Conservation (phyloP, 53 echinoderm and acorn worm species). For the Pentamera pediparva region DNA sequence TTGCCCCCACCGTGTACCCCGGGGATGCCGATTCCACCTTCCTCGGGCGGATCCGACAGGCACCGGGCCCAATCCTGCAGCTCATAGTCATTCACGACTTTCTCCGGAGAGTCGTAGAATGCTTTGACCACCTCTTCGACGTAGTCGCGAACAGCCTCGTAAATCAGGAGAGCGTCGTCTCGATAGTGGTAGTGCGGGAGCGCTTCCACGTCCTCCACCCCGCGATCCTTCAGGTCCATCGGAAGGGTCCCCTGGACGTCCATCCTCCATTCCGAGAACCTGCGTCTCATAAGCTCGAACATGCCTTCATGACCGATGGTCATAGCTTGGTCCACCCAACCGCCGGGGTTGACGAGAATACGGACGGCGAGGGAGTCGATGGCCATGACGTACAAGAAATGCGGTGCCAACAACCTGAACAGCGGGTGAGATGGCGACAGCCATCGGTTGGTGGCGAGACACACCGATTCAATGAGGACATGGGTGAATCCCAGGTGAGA, state of each 20-base stretch:
- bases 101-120: conserved; percentile 24
- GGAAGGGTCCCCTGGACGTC: conserved; percentile 61
- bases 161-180: conserved; percentile 67
- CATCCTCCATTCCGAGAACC: conserved; percentile 57
- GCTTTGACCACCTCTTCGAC: background rate
- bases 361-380: conserved; percentile 53
- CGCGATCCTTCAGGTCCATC: conserved; percentile 64
- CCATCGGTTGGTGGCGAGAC: conserved; percentile 58
- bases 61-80: conserved; percentile 40
- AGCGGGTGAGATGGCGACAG: conserved; percentile 88
- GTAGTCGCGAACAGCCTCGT: conserved; percentile 58
- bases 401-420: conserved; percentile 74
- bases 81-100: conserved; percentile 42
- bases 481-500: conserved; percentile 67
- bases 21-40: conserved; percentile 56
- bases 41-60: conserved; percentile 1
- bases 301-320: conserved; percentile 58
- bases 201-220: conserved; percentile 55
- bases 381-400: conserved; percentile 72
- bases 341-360: conserved; percentile 49
- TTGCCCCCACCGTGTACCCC: conserved; percentile 29
- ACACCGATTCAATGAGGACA: conserved; percentile 68
- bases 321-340: conserved; percentile 73
- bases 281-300: conserved; percentile 56
- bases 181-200: conserved; percentile 42